Conservation (phyloP, 2,113 vertebrate genomes). For the Junco hyemalis region DNA sequence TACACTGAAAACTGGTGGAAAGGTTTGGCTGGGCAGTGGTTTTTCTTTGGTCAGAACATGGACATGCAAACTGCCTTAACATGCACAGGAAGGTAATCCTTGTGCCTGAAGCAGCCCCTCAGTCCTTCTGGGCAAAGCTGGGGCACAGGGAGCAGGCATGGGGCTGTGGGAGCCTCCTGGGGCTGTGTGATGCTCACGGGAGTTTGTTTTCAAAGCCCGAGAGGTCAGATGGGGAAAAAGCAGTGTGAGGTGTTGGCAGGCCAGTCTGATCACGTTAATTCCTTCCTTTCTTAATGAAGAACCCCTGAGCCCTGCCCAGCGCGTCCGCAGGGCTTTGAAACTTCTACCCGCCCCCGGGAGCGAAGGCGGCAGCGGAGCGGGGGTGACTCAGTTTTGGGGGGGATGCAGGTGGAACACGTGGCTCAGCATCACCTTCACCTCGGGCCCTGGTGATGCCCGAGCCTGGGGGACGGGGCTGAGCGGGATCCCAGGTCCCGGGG, state of each 20-base stretch:
- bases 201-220: background rate
- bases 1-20: rapidly evolving
- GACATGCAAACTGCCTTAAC: background rate
- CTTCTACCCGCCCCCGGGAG: rapidly evolving
- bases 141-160: background rate
- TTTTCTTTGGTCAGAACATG: background rate
- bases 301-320: background rate
- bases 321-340: background rate
- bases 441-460: background rate
- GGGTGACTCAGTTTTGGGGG: background rate
- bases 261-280: background rate
- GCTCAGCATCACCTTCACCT: background rate
- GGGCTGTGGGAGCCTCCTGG: background rate
- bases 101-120: background rate
- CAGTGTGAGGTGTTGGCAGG: background rate
- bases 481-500: background rate
- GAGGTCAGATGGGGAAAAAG: background rate
- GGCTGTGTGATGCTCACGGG: background rate
- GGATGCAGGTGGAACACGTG: background rate
- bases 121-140: background rate
- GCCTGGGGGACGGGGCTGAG: background rate
- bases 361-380: background rate
- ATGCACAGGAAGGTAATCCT: background rate
- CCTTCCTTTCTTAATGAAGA: background rate
- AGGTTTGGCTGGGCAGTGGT: background rate